Evolutionary conservation across 2,113 vertebrate genomes (phyloP), one percentile per base, ranked within the genome.

Genomic region (Suricata suricatta): DNA sequence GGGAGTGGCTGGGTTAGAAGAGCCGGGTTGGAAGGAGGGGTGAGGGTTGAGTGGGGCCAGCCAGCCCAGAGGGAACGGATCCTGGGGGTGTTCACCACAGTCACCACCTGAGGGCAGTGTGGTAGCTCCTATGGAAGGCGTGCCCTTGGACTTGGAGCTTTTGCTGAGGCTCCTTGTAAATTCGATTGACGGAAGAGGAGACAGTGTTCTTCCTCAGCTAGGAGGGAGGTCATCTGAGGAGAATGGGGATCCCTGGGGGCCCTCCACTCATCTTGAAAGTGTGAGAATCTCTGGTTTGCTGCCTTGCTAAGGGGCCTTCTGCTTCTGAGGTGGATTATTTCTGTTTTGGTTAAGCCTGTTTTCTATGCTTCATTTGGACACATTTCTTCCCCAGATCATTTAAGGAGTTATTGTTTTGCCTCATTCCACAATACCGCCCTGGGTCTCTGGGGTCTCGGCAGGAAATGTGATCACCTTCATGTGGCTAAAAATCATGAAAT

Each of bases 81-180:
- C 12, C 0, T 0, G 35, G 63, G 29, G 80, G 64, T 54, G 38
- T 60, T 90, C 35, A 2, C 1, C 9, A 11, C 3, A 3, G 16
- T 41, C 50, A 69, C 97, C 97, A 93, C 95, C 27, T 17, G 98
- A 77, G 93, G 96, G 96, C 97, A 96, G 80, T 95, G 81, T 92
- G 92, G 89, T 60, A 16, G n/a, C 81, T 33, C 87, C 74, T 16
- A 9, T 3, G 1, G 35, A 83, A 3, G 1, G 5, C 19, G 83
- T 60, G 57, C 15, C 35, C 13, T 52, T 8, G 52, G 54, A 17
- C 29, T 77, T 3, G 50, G 72, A 47, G 60, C 31, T 57, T 72
- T 38, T 6, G 4, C 60, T 29, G 23, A 57, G 86, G 47, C 50
- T 1, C 0, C 44, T 5, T 1, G 35, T 13, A 72, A 68, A 72